Conservation (phyloP, 2,797 vertebrate genomes). For the Catharus ustulatus region DNA sequence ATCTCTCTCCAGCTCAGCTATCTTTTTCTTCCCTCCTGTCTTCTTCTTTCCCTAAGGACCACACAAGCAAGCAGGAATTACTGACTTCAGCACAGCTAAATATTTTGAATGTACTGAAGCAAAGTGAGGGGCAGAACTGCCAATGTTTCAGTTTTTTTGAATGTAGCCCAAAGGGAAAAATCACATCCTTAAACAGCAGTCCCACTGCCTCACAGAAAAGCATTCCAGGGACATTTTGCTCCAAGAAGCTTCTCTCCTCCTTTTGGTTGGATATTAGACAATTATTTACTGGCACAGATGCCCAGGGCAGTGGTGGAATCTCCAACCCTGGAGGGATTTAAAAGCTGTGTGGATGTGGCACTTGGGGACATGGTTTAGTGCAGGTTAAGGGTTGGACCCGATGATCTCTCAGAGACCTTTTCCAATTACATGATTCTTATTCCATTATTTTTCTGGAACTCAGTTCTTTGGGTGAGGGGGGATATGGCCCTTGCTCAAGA, state of each 20-base stretch:
- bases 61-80: slow-evolving; percentile 19
- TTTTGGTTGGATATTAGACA: neutral
- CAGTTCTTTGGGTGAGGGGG: neutral
- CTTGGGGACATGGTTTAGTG: neutral
- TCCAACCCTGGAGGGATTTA: neutral
- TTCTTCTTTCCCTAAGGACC: slow-evolving; percentile 71
- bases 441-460: neutral
- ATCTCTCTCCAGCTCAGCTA: slow-evolving; percentile 76
- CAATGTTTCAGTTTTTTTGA: neutral
- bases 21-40: slow-evolving; percentile 47
- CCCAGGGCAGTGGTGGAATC: neutral
- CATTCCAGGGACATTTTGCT: neutral
- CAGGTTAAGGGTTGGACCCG: neutral
- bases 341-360: neutral
- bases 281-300: neutral
- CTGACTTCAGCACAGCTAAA: neutral
- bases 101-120: neutral
- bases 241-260: neutral
- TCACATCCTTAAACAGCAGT: neutral
- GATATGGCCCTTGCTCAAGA: neutral
- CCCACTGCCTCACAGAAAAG: neutral
- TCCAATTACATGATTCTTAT: neutral
- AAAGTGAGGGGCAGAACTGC: neutral
- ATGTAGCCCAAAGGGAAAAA: neutral
- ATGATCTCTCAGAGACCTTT: neutral